Evolutionary conservation across 2,113 vertebrate genomes (phyloP).

Genomic region (Myrmophylax atrothorax): DNA sequence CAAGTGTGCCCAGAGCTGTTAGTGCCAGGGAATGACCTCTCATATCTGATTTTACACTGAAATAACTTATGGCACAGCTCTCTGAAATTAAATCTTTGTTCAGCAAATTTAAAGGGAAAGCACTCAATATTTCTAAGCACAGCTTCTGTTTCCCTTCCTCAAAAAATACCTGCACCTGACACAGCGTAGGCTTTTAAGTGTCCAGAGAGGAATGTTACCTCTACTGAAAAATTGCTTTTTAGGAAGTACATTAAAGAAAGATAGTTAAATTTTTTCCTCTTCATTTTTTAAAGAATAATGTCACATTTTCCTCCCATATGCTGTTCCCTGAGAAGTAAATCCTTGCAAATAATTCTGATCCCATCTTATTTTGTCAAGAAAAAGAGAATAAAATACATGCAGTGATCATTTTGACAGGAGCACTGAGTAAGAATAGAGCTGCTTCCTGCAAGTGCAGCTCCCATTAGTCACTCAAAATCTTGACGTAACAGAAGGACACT

Average conservation of each 20-base stretch:
- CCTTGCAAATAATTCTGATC: background rate
- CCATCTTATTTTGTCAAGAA: background rate
- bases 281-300: background rate
- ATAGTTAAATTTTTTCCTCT: background rate
- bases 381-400: background rate
- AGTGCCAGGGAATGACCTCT: constrained; percentile 34
- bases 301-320: background rate
- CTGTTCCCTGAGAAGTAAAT: background rate
- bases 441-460: background rate
- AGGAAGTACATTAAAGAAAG: background rate
- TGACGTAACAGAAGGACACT: background rate
- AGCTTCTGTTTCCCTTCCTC: background rate
- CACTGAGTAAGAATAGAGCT: background rate
- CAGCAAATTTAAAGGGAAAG: background rate
- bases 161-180: background rate
- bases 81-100: background rate
- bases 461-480: background rate
- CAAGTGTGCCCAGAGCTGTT: constrained; percentile 30
- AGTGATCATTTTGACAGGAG: background rate
- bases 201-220: background rate
- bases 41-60: constrained; percentile 24
- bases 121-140: background rate
- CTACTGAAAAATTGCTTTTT: background rate
- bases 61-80: background rate
- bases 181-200: background rate